Evolutionary conservation across 2,797 vertebrate genomes (phyloP).

Genomic region (Catamblyrhynchus diadema): DNA sequence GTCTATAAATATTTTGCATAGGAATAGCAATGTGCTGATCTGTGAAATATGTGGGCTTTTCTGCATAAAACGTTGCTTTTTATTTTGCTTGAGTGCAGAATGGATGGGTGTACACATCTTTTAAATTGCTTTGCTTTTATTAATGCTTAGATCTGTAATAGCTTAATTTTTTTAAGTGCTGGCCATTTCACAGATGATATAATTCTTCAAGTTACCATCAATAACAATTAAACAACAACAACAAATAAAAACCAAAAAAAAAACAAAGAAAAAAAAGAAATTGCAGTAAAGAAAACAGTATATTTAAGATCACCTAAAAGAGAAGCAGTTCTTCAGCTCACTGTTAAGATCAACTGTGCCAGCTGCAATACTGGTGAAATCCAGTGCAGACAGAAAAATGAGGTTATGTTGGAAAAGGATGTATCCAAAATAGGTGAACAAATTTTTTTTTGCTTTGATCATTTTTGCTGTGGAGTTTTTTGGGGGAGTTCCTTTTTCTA

Average conservation of each 20-base stretch:
- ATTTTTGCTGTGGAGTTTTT: not conserved
- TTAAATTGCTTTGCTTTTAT: not conserved
- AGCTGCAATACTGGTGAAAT: not conserved
- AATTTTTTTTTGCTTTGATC: rapidly evolving
- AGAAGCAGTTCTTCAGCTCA: not conserved
- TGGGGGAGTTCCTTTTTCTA: too few species aligned
- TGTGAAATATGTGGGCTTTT: not conserved
- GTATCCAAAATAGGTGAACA: not conserved
- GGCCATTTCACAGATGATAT: not conserved
- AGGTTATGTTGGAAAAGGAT: not conserved
- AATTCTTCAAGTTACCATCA: not conserved
- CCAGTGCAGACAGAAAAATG: not conserved
- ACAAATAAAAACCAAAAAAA: not conserved
- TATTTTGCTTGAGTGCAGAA: not conserved
- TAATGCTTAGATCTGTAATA: not conserved
- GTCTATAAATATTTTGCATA: conserved; percentile 25
- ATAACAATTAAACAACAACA: not conserved
- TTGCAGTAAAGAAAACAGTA: not conserved
- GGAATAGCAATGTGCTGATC: not conserved
- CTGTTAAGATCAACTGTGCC: not conserved
- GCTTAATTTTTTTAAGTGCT: not conserved
- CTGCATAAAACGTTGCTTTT: not conserved
- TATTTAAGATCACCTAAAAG: not conserved
- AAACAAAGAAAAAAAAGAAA: not conserved
- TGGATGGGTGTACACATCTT: not conserved